phyloP scores from a whole-genome alignment of 2,113 vertebrate genomes.

The Natator depressus region DNA sequence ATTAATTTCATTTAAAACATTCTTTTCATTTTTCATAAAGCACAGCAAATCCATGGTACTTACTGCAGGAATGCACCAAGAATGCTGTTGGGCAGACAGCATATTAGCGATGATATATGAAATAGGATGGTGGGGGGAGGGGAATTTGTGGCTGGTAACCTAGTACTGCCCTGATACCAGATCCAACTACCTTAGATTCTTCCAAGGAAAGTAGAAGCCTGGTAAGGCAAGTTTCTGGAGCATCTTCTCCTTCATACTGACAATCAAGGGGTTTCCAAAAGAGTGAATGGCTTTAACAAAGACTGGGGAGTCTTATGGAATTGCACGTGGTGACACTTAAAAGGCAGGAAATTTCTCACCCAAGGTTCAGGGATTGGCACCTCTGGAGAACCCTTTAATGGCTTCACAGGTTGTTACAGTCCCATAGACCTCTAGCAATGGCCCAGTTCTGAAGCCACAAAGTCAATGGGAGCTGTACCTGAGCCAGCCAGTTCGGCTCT shows the following conservation, averaged over 20 bases:
- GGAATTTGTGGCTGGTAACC: neutral
- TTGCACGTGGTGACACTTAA: neutral
- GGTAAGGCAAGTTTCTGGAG: neutral
- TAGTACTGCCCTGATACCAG: neutral
- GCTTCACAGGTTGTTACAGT: neutral
- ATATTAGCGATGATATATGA: slow-evolving; percentile 15
- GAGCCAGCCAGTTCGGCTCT: neutral
- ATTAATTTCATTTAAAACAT: slow-evolving; percentile 83
- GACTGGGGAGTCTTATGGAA: neutral
- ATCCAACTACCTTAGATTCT: neutral
- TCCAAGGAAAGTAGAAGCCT: neutral
- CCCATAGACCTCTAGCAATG: neutral
- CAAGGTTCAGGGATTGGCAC: neutral
- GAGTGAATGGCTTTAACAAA: neutral
- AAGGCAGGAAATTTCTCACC: neutral
- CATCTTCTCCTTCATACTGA: neutral
- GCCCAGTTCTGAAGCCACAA: neutral
- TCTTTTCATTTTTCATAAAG: slow-evolving; percentile 83
- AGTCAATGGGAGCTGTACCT: neutral
- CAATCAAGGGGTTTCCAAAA: neutral
- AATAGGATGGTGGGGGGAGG: neutral
- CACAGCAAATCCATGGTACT: slow-evolving; percentile 79
- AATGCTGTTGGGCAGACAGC: slow-evolving; percentile 34
- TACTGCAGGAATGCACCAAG: slow-evolving; percentile 72
- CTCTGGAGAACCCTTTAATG: neutral